Conservation (phyloP, 2,113 vertebrate species). For the Microcebus murinus region DNA sequence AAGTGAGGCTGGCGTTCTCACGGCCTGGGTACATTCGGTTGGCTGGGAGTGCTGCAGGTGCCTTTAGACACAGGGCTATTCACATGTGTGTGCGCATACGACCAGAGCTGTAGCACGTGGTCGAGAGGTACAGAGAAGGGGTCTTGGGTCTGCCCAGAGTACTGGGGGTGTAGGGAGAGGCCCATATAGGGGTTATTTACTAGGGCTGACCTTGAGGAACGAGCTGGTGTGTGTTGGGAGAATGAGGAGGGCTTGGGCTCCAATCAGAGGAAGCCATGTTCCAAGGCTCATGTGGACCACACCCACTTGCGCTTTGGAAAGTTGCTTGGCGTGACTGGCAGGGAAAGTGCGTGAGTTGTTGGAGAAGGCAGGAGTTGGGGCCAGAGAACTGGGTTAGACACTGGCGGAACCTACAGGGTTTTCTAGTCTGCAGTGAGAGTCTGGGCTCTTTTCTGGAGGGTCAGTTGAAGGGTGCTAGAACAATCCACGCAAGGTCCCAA, state of each 20-base stretch:
- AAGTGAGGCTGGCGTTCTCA: no score
- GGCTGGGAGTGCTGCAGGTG: background rate
- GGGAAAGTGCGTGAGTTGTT: background rate
- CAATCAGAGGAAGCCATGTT: background rate
- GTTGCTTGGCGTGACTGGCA: background rate
- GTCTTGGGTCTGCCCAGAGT: no score
- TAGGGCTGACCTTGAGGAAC: background rate
- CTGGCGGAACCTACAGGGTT: background rate
- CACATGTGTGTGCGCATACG: fast-evolving
- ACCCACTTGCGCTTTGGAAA: background rate
- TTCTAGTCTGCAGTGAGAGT: background rate
- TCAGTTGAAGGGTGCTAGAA: background rate
- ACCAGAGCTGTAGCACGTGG: background rate
- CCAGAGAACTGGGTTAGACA: background rate
- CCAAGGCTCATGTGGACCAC: background rate
- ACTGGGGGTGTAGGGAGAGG: background rate
- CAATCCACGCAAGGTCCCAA: background rate
- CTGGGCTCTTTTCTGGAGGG: background rate
- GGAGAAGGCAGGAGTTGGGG: background rate
- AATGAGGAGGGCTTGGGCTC: background rate
- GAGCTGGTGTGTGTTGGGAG: background rate
- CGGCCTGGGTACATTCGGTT: background rate
- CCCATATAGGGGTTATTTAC: fast-evolving
- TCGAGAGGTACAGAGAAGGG: background rate
- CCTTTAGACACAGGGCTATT: background rate